phyloP scores from a whole-genome alignment of 1,140 invertebrate genomes.

The Caenorhabditis tropicalis region DNA sequence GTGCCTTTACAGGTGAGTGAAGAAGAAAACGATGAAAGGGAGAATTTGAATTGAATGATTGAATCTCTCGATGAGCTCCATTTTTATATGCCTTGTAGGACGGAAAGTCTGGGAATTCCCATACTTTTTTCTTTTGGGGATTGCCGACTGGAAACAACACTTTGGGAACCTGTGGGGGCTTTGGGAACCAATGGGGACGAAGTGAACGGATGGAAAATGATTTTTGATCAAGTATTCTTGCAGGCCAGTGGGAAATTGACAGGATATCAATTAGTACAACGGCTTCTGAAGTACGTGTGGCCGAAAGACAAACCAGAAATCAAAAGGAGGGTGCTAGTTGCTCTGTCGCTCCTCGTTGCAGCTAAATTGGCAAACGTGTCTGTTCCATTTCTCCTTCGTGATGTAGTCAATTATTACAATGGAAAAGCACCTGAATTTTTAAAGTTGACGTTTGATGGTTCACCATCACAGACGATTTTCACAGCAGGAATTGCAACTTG shows the following conservation, averaged over 20 bases:
- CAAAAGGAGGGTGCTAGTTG: conserved; percentile 83
- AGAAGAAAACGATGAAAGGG: not conserved
- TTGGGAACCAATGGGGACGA: too few species aligned
- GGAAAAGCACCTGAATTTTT: conserved; percentile 72
- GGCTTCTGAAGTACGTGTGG: conserved; percentile 93
- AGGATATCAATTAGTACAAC: conserved; percentile 82
- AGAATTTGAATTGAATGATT: not conserved
- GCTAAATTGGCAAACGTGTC: conserved; percentile 83
- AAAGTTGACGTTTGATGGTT: conserved; percentile 72
- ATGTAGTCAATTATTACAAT: conserved; percentile 88
- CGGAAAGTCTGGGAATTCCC: conserved; percentile 20
- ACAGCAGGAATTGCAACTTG: conserved; percentile 80
- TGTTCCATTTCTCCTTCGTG: conserved; percentile 97
- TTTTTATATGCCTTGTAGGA: not conserved
- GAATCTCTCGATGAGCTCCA: not conserved
- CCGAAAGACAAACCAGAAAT: conserved; percentile 86
- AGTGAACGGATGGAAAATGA: not conserved
- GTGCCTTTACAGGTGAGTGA: conserved; percentile 46
- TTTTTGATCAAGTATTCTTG: not conserved
- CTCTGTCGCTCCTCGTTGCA: conserved; percentile 76
- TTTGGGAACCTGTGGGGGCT: not conserved
- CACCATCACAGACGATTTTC: conserved; percentile 70
- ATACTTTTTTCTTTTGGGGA: not conserved
- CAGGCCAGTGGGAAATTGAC: conserved; percentile 47
- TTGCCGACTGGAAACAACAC: not conserved